These are phyloP conservation scores for Ophioninae sp. DNA, from an alignment of 2,888 invertebrate genomes.

Conservation along the genomic window DNA sequence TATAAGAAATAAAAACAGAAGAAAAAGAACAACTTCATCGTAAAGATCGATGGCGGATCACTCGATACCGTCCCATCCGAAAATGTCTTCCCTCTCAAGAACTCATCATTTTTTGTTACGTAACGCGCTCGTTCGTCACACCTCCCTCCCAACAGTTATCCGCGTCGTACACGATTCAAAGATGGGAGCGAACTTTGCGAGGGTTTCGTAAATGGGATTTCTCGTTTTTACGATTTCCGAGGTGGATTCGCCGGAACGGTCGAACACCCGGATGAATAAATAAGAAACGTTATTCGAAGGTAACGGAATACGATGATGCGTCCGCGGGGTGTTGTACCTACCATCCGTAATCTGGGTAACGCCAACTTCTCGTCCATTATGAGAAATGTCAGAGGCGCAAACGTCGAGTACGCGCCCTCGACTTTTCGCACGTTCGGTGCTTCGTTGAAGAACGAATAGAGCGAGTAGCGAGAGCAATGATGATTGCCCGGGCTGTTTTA, in stretches of 20 bases:
- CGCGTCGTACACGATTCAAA: not conserved
- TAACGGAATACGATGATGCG: not conserved
- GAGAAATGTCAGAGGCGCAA: not conserved
- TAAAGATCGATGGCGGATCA: no score
- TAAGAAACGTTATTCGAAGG: not conserved
- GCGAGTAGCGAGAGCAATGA: not conserved
- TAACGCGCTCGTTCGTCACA: no score
- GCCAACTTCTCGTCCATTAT: not conserved
- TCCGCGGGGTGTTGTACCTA: not conserved
- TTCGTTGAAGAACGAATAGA: constrained; percentile 1
- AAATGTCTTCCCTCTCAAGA: not conserved
- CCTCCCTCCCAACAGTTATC: no score
- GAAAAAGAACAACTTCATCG: no score
- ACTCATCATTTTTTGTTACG: not conserved
- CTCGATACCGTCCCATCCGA: not conserved
- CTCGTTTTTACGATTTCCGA: not conserved
- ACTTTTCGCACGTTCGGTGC: constrained; percentile 41
- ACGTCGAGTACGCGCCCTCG: not conserved
- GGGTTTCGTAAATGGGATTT: not conserved
- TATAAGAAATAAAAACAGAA: no score
- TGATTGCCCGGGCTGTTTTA: constrained; percentile 61
- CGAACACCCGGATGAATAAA: not conserved
- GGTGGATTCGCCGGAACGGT: not conserved
- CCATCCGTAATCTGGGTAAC: not conserved
- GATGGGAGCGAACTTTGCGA: not conserved